phyloP scores from a whole-genome alignment of 2,113 vertebrate genomes.

The Myodes glareolus region DNA sequence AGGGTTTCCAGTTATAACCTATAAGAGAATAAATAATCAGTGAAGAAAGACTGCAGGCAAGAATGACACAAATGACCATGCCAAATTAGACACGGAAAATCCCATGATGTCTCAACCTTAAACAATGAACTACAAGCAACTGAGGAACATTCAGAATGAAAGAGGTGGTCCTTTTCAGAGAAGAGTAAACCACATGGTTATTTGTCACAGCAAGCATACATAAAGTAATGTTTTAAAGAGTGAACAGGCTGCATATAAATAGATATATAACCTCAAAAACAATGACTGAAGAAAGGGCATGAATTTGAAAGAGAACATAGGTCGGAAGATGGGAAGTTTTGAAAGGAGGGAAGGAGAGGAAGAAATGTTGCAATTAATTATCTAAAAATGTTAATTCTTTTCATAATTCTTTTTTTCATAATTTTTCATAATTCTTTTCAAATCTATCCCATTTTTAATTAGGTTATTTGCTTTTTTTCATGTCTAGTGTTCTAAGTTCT shows the following conservation, averaged over 20 bases:
- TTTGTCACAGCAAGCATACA: background rate
- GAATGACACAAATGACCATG: background rate
- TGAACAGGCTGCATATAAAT: background rate
- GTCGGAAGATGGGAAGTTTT: background rate
- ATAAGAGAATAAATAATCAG: background rate
- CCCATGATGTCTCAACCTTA: background rate
- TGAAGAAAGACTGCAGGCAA: background rate
- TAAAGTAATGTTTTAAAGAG: background rate
- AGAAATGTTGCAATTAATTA: background rate
- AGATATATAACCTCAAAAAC: background rate
- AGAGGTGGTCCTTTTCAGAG: background rate
- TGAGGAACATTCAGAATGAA: background rate
- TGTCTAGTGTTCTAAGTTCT: too few species aligned
- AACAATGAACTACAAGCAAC: background rate
- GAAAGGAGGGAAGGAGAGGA: background rate
- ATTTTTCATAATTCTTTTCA: too few species aligned
- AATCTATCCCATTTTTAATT: too few species aligned
- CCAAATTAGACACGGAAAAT: background rate
- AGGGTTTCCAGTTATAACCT: background rate
- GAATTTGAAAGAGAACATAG: background rate
- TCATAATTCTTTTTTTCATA: too few species aligned
- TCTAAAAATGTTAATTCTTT: too few species aligned
- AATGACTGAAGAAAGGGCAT: background rate
- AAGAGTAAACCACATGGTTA: background rate
- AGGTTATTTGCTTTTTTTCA: too few species aligned